These are phyloP conservation scores for Sander vitreus DNA, from an alignment of 2,113 vertebrate species.

Conservation along the genomic window DNA sequence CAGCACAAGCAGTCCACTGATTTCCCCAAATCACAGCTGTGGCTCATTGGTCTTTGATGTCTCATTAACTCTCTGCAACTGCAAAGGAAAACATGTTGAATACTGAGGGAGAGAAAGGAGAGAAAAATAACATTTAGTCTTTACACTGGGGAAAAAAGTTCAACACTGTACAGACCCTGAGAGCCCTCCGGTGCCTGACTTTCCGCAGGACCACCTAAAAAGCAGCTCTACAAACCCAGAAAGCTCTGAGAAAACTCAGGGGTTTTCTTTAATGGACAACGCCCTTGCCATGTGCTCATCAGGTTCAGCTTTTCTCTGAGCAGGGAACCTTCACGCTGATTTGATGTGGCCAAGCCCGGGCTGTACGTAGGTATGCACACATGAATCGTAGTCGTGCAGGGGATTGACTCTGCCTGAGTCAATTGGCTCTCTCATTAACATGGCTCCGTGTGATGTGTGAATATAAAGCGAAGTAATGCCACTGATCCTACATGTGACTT, in stretches of 20 bases:
- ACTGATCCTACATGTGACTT: slow-evolving; percentile 40
- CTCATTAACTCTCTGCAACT: slow-evolving; percentile 70
- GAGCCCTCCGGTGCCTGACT: slow-evolving; percentile 74
- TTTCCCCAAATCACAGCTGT: slow-evolving; percentile 67
- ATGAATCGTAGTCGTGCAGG: slow-evolving; percentile 22
- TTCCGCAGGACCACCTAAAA: slow-evolving; percentile 87
- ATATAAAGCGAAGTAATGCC: slow-evolving; percentile 14
- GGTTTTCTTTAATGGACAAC: slow-evolving; percentile 76
- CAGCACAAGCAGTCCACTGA: slow-evolving; percentile 36
- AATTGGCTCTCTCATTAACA: slow-evolving; percentile 16
- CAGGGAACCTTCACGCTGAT: slow-evolving; percentile 38
- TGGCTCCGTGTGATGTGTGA: slow-evolving; percentile 21
- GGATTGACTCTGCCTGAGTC: slow-evolving; percentile 24
- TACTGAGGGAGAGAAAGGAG: slow-evolving; percentile 47
- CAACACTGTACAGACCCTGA: slow-evolving; percentile 82
- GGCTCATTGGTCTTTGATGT: slow-evolving; percentile 68
- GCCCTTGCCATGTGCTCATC: slow-evolving; percentile 78
- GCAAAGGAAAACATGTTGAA: slow-evolving; percentile 65
- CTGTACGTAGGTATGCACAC: slow-evolving; percentile 7
- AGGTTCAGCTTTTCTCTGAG: slow-evolving; percentile 60
- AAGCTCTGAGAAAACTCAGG: slow-evolving; percentile 75
- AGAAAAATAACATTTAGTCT: slow-evolving; percentile 80
- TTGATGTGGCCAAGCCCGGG: slow-evolving; percentile 44
- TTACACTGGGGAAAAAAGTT: slow-evolving; percentile 65
- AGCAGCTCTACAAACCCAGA: slow-evolving; percentile 79